Base-by-base conservation (phyloP, 2,113 vertebrate genomes). In the Thunnus thynnus region DNA sequence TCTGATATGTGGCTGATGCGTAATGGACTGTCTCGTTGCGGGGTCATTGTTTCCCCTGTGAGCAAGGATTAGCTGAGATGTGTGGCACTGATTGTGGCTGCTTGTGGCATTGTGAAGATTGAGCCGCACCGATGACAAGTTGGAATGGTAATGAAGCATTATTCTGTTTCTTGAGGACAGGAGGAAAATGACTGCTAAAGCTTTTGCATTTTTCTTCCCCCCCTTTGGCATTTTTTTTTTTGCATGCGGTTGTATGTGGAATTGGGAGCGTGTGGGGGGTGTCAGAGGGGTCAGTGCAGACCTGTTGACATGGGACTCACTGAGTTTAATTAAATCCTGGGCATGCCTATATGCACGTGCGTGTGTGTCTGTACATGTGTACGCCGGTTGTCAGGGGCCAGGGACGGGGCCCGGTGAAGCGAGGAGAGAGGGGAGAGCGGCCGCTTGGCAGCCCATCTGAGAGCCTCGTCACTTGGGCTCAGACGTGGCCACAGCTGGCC, bases 401-500 rank as follows among this genome's bases (percentile, higher is more conserved):
- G 80, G 13, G 20, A n/a, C 63, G 16, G 66, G 78, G 77, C 74
- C 88, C 16, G 14, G 70, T 78, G 86, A 72, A 80, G 86, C 64
- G 54, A 79, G 63, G 76, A 76, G 77, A 85, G 81, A 87, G 73
- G 55, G 66, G 55, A 76, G 76, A 78, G 84, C 68, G 76, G 80
- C 60, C 58, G 30, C 76, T 88, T 91, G 92, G 93, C 91, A 90
- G 76, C 73, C 88, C 74, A 87, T 93, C 92, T 91, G 67, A 92
- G 85, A 76, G 70, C 64, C 80, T 84, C 71, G 7, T 92, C 91
- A 82, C 75, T 62, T 58, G 64, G 84, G 76, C 81, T 84, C 88
- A 86, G 76, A 89, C 79, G 1, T 0, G 48, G 82, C 92, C 91
- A 91, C 92, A 94, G 90, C 91, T 94, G 91, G 90, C 81, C 87